phyloP scores from a whole-genome alignment of 2,888 invertebrate species.

The Sminthurides aquaticus region DNA sequence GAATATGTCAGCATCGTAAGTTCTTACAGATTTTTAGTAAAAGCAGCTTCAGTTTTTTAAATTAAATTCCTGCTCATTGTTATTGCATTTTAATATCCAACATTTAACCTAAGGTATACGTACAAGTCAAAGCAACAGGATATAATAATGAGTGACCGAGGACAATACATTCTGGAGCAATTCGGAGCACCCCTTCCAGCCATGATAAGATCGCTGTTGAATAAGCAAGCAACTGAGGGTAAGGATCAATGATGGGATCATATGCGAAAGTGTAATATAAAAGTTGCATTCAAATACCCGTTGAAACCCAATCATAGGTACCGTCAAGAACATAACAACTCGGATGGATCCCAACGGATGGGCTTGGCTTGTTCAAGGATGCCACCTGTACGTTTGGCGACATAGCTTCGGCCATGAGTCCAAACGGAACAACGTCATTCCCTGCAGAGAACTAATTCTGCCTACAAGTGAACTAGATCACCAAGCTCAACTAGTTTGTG shows the following conservation, averaged over 20 bases:
- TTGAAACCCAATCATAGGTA: no score
- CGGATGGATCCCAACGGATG: slow-evolving; percentile 62
- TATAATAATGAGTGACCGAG: slow-evolving; percentile 18
- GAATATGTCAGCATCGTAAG: background rate
- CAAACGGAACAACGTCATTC: slow-evolving; percentile 27
- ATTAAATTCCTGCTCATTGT: background rate
- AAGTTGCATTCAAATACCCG: no score
- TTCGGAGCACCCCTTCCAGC: slow-evolving; percentile 29
- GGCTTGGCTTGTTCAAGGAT: slow-evolving; percentile 79
- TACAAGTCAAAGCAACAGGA: background rate
- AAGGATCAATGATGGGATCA: no score
- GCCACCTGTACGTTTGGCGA: slow-evolving; percentile 74
- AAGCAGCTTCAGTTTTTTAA: background rate
- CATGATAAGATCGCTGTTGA: slow-evolving; percentile 26
- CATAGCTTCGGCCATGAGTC: slow-evolving; percentile 44
- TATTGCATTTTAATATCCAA: no score
- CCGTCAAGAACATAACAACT: no score
- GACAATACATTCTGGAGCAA: slow-evolving; percentile 20
- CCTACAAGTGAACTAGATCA: slow-evolving; percentile 90
- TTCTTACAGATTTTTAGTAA: background rate
- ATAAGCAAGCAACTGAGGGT: no score
- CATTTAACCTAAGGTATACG: no score
- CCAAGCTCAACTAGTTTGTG: slow-evolving; percentile 71
- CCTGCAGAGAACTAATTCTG: slow-evolving; percentile 72
- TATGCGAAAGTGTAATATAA: no score